Base-by-base conservation (phyloP, 2,888 invertebrate genomes). In the Ceraclea dissimilis region DNA sequence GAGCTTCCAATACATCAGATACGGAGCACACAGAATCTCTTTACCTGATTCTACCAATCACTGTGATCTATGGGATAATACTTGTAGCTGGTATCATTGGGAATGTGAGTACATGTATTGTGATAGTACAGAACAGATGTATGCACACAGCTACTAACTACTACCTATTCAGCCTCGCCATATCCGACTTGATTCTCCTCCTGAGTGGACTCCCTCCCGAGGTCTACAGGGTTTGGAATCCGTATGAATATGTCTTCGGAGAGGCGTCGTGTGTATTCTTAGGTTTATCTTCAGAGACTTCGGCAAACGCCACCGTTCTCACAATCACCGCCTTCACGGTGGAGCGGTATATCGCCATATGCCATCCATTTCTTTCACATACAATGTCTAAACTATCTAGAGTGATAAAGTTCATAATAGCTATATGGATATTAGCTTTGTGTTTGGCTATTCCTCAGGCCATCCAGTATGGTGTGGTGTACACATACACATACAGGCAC, bases 291-390 rank as follows among this genome's bases (percentile, higher is more conserved):
- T 88, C 92, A 0, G 93, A 93, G 71, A 89, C 89, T n/a, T 86
- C 88, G 0, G 85, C 88, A 18, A 89, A 90, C 67, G 90, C 90
- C 1, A 92, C 92, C 0, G 91, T 93, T 1, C 71, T 89, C 60
- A 89, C 88, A 11, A 93, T 93, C 65, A 90, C 91, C 0, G 90
- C 91, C 2, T 93, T 93, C 70, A 93, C 88, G 0, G 85, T 92
- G 13, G 93, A 94, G 70, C 79, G 93, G 60, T 94, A 91, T 68
- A 84, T 91, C 34, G 91, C 91, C 4, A 91, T 92, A 64, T 91
- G 90, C 66, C 85, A 89, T 67, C 93, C 93, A 0, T 89, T 93
- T 66, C 78, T 85, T 66, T 84, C 86, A 2, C 90, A 91, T 68
- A 88, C 88, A 2, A 85, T 90, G 80, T 90, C 91, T 1, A 90